A percentile compares a stretch with the other conserved stretches of the same genome.
phyloP scores from a whole-genome alignment of 1,140 invertebrate genomes.

The Acyrthosiphon pisum region DNA sequence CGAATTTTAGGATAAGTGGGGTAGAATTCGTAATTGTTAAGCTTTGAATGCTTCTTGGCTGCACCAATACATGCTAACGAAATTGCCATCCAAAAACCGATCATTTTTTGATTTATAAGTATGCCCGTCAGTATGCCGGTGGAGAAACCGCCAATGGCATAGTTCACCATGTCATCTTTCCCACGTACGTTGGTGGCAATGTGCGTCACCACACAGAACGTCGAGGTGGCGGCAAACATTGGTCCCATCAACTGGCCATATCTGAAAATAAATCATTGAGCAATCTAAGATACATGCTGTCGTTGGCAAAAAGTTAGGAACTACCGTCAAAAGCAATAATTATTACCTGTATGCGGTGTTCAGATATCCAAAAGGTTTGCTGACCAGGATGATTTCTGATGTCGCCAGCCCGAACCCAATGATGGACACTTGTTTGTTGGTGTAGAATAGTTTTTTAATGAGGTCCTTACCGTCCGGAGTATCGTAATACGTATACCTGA shows the following conservation, averaged over 20 bases:
- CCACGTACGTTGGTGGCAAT: constrained; percentile 68
- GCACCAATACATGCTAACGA: constrained; percentile 65
- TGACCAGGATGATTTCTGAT: constrained; percentile 68
- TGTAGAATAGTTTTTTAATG: constrained; percentile 70
- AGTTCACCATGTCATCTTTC: constrained; percentile 70
- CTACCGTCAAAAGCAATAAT: not conserved
- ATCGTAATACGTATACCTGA: constrained; percentile 69
- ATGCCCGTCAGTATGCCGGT: constrained; percentile 69
- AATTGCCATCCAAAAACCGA: constrained; percentile 61
- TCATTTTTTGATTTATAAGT: constrained; percentile 64
- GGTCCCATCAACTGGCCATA: constrained; percentile 69
- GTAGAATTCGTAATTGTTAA: constrained; percentile 63
- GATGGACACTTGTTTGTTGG: constrained; percentile 67
- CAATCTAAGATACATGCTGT: not conserved
- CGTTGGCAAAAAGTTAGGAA: not conserved
- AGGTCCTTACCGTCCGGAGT: constrained; percentile 75
- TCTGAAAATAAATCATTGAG: constrained; percentile 55
- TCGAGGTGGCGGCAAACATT: constrained; percentile 68
- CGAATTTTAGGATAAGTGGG: not conserved
- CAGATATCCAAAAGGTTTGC: constrained; percentile 67
- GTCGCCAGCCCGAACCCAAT: constrained; percentile 65
- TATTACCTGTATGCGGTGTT: constrained; percentile 64
- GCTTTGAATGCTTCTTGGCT: constrained; percentile 68
- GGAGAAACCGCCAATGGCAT: constrained; percentile 66
- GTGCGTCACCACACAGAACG: constrained; percentile 63